Conservation (phyloP, 2,113 vertebrate genomes). For the Leptosomus discolor region DNA sequence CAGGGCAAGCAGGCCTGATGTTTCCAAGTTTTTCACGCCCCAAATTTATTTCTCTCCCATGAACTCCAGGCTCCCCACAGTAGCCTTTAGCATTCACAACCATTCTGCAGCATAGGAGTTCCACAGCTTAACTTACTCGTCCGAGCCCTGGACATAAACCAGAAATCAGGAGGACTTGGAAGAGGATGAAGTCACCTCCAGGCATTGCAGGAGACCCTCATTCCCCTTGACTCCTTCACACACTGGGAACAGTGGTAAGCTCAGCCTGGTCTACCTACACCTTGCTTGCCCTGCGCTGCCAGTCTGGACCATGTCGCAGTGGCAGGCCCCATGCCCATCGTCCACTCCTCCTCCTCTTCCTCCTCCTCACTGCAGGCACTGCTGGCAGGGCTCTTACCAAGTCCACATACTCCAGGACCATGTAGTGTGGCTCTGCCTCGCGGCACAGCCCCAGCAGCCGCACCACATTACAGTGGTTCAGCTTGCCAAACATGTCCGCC, state of each 20-base stretch:
- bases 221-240: background rate
- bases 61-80: background rate
- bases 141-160: background rate
- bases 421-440: constrained; percentile 90
- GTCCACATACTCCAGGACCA: constrained; percentile 95
- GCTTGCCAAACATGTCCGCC: constrained; percentile 94
- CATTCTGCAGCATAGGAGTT: background rate
- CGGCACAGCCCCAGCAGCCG: constrained; percentile 89
- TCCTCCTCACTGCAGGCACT: background rate
- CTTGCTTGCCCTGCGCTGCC: background rate
- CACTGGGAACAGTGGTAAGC: background rate
- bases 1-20: background rate
- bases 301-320: background rate
- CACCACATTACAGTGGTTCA: constrained; percentile 87
- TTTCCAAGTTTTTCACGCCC: background rate
- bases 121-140: background rate
- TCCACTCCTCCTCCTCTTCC: background rate
- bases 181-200: background rate
- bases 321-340: background rate
- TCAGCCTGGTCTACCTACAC: background rate
- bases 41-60: background rate
- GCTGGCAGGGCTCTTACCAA: constrained; percentile 77
- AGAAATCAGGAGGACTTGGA: background rate
- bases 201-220: background rate
- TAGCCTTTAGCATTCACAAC: background rate